Percentiles rank a stretch among this genome's conserved stretches.
phyloP scores from a whole-genome alignment of 2,888 invertebrate species.

The Taenaris catops region DNA sequence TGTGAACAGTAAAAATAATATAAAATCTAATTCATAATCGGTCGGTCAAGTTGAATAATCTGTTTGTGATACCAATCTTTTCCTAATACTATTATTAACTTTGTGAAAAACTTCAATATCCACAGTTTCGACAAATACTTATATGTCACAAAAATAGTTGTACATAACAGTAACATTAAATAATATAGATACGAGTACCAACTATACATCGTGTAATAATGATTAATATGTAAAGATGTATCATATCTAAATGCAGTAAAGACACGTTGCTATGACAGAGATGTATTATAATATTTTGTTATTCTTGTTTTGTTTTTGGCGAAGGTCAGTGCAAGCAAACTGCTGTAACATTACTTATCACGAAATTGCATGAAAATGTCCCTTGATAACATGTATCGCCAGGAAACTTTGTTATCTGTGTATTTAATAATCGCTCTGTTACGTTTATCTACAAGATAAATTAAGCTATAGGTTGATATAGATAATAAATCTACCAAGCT shows the following conservation, averaged over 20 bases:
- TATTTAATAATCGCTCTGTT: constrained; percentile 23
- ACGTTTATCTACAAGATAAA: constrained; percentile 21
- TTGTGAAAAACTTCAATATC: no score
- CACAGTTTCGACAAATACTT: no score
- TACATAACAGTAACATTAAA: no score
- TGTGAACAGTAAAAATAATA: no score
- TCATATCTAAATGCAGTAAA: no score
- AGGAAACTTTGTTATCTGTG: constrained; percentile 34
- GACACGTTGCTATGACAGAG: constrained; percentile 2
- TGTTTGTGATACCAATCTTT: no score
- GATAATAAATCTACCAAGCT: neutral
- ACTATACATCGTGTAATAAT: no score
- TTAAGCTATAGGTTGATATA: constrained; percentile 4
- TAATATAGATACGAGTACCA: no score
- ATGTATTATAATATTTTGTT: neutral
- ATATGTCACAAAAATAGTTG: no score
- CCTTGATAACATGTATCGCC: constrained; percentile 46
- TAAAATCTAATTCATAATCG: no score
- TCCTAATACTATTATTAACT: no score
- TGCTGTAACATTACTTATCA: constrained; percentile 42
- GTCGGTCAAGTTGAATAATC: no score
- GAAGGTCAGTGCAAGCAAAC: constrained; percentile 47
- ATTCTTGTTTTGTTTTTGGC: constrained; percentile 19
- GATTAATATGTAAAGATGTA: constrained; percentile 1
- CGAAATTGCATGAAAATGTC: constrained; percentile 45